Evolutionary conservation across 2,113 vertebrate species (phyloP), one percentile per base, ranked within the genome.

Genomic region (Platysternon megacephalum): DNA sequence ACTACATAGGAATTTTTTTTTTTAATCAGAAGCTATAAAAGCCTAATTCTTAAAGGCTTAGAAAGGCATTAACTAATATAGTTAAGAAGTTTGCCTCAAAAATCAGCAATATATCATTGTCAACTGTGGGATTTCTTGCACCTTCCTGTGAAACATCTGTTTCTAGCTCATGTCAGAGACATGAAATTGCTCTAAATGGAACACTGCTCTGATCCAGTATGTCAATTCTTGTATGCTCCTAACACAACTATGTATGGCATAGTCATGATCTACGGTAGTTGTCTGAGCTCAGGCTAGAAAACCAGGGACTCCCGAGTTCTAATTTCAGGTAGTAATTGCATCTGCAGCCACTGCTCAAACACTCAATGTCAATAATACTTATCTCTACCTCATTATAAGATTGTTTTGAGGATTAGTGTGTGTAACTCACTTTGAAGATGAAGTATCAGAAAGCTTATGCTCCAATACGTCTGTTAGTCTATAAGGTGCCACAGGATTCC

Each of bases 11-110:
- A 65, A 87, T 95, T 88, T 51, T 49, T 48, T 91, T 84, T 86
- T 93, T 65, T 65, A 65, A 65, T 65, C 78, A 85, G 46, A 92
- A 86, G 2, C 89, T 78, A 88, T 92, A 83, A 49, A 93, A 94
- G 92, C n/a, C 32, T 68, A 79, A 2, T 46, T 72, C 16, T 72
- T 19, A n/a, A 44, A 39, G 9, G 24, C 24, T 92, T 86, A 56
- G 55, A 92, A 84, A 56, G 13, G 72, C 88, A 91, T 29, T 26
- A 95, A 42, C 16, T 52, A n/a, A 46, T 21, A 92, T 85, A 82
- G 46, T 16, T 78, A 82, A 9, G 0, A 1, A 82, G 22, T 74
- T 53, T 91, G 44, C 46, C 81, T 81, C 74, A 86, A 93, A 88
- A 86, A 44, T 26, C 80, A 26, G 49, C 52, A 96, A 49, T n/a